These are phyloP conservation scores for Corythornis leucogaster DNA, from an alignment of 2,797 vertebrate genomes.

Conservation along the genomic window DNA sequence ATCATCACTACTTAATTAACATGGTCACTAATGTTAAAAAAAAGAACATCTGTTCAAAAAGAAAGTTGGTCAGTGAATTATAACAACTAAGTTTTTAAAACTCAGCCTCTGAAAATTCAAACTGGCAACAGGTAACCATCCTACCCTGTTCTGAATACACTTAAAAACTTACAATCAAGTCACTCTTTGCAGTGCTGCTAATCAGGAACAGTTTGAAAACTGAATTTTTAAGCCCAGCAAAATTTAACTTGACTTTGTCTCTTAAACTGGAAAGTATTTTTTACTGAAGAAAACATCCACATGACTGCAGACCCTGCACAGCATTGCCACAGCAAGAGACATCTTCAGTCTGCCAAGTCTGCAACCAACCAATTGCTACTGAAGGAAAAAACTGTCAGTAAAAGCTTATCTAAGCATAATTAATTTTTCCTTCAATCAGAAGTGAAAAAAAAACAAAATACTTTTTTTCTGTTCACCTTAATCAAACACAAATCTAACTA, in stretches of 20 bases:
- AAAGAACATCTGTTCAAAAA: background rate
- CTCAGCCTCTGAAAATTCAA: background rate
- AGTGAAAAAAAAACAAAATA: rapidly evolving
- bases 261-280: background rate
- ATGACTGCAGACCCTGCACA: background rate
- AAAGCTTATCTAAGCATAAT: background rate
- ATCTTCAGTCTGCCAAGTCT: background rate
- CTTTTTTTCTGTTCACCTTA: background rate
- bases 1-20: background rate
- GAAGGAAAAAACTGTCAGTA: background rate
- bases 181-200: background rate
- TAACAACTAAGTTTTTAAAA: background rate
- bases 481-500: background rate
- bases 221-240: background rate
- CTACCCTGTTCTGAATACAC: background rate
- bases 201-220: background rate
- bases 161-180: background rate
- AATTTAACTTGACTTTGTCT: background rate
- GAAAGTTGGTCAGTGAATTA: background rate
- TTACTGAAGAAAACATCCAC: background rate
- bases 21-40: background rate
- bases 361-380: background rate
- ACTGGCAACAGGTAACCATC: background rate
- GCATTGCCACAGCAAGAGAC: background rate
- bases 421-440: background rate